A percentile compares a stretch with the other conserved stretches of the same genome.
Conservation (phyloP, 2,113 vertebrate species). For the Macrotis lagotis region DNA sequence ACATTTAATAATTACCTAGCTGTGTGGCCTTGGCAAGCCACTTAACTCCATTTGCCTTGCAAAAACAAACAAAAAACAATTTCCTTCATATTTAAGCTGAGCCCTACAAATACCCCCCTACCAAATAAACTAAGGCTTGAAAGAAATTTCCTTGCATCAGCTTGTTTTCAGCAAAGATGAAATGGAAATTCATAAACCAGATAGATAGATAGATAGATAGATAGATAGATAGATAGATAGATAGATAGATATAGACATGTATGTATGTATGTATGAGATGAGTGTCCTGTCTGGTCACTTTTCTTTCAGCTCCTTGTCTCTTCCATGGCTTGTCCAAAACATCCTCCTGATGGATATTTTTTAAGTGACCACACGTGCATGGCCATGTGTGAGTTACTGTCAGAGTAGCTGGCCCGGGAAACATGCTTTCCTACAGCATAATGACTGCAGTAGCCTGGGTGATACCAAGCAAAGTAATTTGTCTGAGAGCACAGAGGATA, state of each 20-base stretch:
- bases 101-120: constrained; percentile 62
- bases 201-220: too few relatives aligned
- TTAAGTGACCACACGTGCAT: not conserved
- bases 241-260: too few relatives aligned
- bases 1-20: too few relatives aligned
- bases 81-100: constrained; percentile 69
- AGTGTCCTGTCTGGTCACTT: not conserved
- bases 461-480: constrained; percentile 51
- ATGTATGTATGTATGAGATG: too few relatives aligned
- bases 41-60: too few relatives aligned
- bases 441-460: constrained; percentile 64
- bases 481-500: not conserved
- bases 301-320: constrained; percentile 36
- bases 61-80: constrained; percentile 40
- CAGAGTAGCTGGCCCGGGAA: constrained; percentile 60
- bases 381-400: constrained; percentile 7
- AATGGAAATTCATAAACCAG: not conserved
- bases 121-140: constrained; percentile 67
- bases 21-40: too few relatives aligned
- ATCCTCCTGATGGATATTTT: not conserved
- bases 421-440: constrained; percentile 50
- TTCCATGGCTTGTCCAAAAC: not conserved
- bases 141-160: constrained; percentile 44
- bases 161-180: constrained; percentile 59
- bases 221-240: too few relatives aligned